Evolutionary conservation across 2,888 invertebrate genomes (phyloP).

Genomic region (Drosophila ochracea): DNA sequence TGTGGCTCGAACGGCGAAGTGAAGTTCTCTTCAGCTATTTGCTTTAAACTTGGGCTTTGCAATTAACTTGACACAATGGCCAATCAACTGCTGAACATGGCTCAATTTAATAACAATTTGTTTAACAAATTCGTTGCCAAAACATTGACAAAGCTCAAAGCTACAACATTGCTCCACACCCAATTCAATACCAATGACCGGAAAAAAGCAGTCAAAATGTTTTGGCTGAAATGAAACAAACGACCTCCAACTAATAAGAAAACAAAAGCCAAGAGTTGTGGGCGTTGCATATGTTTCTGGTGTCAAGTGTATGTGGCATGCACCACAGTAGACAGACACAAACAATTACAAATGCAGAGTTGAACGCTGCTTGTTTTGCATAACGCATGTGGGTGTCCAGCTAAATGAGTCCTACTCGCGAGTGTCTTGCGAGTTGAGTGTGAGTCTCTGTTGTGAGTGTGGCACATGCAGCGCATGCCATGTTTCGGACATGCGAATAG

Average conservation of each 20-base stretch:
- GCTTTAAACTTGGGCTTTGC: slow-evolving; percentile 10
- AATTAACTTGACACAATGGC: slow-evolving; percentile 54
- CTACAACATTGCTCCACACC: neutral
- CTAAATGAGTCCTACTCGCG: slow-evolving; percentile 20
- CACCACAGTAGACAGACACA: neutral
- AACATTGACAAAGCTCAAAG: slow-evolving; percentile 54
- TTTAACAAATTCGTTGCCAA: slow-evolving; percentile 62
- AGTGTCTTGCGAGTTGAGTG: slow-evolving; percentile 18
- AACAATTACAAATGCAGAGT: slow-evolving; percentile 13
- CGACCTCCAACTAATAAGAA: slow-evolving; percentile 74
- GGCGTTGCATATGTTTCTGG: slow-evolving; percentile 38
- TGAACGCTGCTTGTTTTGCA: slow-evolving; percentile 25
- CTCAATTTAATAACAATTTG: slow-evolving; percentile 64
- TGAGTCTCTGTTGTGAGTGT: slow-evolving; percentile 5
- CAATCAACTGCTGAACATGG: slow-evolving; percentile 50
- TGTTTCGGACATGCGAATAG: slow-evolving; percentile 6
- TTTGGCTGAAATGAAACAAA: slow-evolving; percentile 47
- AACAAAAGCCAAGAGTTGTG: slow-evolving; percentile 29
- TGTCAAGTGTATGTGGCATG: slow-evolving; percentile 38
- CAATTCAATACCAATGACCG: neutral
- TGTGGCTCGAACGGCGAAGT: slow-evolving; percentile 1
- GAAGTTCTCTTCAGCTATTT: slow-evolving; percentile 4
- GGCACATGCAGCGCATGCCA: slow-evolving; percentile 13
- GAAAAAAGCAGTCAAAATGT: slow-evolving; percentile 38
- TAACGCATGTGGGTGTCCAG: slow-evolving; percentile 46